These are phyloP conservation scores for Bubo bubo DNA, from an alignment of 2,113 vertebrate species.

Conservation along the genomic window DNA sequence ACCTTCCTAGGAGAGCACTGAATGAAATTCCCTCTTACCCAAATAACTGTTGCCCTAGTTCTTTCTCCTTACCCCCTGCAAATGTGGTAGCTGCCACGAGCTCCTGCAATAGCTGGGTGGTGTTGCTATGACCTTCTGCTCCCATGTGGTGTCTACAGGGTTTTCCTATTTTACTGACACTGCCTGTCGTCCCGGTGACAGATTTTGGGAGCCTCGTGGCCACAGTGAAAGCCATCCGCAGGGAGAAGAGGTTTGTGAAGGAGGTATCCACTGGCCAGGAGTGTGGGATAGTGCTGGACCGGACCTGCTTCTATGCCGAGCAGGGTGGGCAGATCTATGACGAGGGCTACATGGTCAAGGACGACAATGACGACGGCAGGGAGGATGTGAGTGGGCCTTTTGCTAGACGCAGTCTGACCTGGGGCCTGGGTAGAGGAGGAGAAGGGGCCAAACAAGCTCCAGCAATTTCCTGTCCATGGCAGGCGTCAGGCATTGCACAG, in stretches of 20 bases:
- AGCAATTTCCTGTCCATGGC: neutral
- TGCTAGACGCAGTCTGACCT: neutral
- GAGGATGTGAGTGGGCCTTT: constrained; percentile 85
- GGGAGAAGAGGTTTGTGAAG: constrained; percentile 89
- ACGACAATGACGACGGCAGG: constrained; percentile 82
- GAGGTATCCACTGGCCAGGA: constrained; percentile 90
- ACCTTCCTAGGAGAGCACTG: neutral
- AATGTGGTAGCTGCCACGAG: neutral
- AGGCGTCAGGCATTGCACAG: neutral
- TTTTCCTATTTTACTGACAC: neutral
- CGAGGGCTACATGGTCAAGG: constrained; percentile 91
- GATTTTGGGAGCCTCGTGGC: constrained; percentile 81
- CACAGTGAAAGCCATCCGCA: constrained; percentile 88
- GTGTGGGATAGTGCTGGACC: constrained; percentile 92
- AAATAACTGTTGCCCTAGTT: neutral
- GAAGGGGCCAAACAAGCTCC: neutral
- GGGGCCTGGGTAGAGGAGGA: neutral
- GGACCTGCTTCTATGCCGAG: constrained; percentile 94
- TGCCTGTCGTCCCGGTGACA: constrained; percentile 44
- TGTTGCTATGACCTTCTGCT: neutral
- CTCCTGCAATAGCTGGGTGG: neutral
- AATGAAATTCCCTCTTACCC: neutral
- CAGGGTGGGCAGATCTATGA: constrained; percentile 97
- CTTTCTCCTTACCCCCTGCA: neutral
- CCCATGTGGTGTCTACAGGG: neutral